These are phyloP conservation scores for Enteromius viviparus DNA, from an alignment of 2,797 vertebrate species.

Conservation along the genomic window DNA sequence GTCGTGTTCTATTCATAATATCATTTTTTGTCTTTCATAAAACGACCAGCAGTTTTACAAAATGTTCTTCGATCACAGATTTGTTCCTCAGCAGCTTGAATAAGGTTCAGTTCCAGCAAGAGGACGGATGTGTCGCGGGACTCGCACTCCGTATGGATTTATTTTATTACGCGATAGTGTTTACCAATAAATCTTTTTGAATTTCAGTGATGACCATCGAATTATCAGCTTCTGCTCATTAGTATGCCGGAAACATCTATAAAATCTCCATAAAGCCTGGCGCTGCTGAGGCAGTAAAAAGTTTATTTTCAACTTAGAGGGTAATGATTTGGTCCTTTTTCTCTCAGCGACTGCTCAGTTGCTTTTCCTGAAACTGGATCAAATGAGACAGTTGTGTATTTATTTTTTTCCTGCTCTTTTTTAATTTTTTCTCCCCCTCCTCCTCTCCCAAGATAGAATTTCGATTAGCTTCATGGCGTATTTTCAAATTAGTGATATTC, in stretches of 20 bases:
- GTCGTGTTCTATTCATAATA: slow-evolving; percentile 8
- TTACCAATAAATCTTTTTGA: slow-evolving; percentile 57
- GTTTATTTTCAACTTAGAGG: slow-evolving; percentile 51
- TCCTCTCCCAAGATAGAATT: slow-evolving; percentile 52
- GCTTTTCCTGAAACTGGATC: slow-evolving; percentile 48
- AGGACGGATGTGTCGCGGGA: slow-evolving; percentile 21
- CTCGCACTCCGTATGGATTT: slow-evolving; percentile 39
- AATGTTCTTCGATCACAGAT: slow-evolving; percentile 18
- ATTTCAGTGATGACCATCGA: slow-evolving; percentile 53
- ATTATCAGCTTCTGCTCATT: slow-evolving; percentile 49
- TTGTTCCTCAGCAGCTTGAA: not conserved
- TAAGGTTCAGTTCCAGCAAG: slow-evolving; percentile 9
- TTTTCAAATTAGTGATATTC: slow-evolving; percentile 57
- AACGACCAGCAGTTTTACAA: not conserved
- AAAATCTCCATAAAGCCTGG: slow-evolving; percentile 57
- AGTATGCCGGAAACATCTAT: slow-evolving; percentile 50
- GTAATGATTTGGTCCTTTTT: slow-evolving; percentile 50
- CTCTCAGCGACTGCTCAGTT: slow-evolving; percentile 38
- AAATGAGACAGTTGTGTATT: slow-evolving; percentile 54
- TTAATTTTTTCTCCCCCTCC: not conserved
- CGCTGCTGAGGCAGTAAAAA: slow-evolving; percentile 53
- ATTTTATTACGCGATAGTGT: slow-evolving; percentile 37
- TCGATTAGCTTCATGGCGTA: slow-evolving; percentile 50
- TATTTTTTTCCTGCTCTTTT: slow-evolving; percentile 4
- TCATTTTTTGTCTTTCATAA: not conserved